Base-by-base conservation (phyloP, 1,140 invertebrate genomes). In the Lasioglossum albipes region DNA sequence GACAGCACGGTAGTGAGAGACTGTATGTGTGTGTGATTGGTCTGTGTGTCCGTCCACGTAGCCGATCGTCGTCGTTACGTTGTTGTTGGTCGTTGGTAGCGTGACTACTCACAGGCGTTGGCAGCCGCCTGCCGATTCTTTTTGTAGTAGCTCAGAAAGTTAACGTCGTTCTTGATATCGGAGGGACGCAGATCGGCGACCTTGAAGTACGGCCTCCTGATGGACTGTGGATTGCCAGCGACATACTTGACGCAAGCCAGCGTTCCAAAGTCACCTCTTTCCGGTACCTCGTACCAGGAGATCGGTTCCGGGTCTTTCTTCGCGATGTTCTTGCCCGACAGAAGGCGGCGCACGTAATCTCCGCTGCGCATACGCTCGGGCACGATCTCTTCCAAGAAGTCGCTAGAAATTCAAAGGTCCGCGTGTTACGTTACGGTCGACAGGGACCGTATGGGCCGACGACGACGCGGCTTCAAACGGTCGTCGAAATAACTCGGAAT, bases 201-300 rank as follows among this genome's bases (percentile, higher is more conserved):
- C 87, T 95, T 94, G 93, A 94, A 95, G 86, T 96, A 94, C n/a
- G 95, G 94, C 78, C 94, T 95, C 88, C 97, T 95, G 87, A 95
- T 94, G 82, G 95, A 95, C 91, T 96, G 96, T 49, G 95, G 95
- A 90, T 95, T 96, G 84, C 95, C 96, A 84, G 96, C 97, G 89
- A 96, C 95, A 92, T 96, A 97, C 88, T 95, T 95, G 86, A 97
- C 94, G 92, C 96, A 96, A 59, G 97, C 95, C 89, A 97, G 94
- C 93, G 96, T 95, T 79, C 96, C 96, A 89, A 87, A 78, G 93
- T 93, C 93, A 93, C 95, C 95, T 85, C 94, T 94, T 52, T 94
- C 94, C 4, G 95, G 95, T 82, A 95, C 95, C 18, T 94, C 92
- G 90, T 96, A 96, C 93, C 94, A 95, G 5, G 94, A 95, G 62